Percentiles rank a stretch among this genome's conserved stretches.
Evolutionary conservation across 2,797 vertebrate genomes (phyloP).

Genomic region (Rhabdomys pumilio): DNA sequence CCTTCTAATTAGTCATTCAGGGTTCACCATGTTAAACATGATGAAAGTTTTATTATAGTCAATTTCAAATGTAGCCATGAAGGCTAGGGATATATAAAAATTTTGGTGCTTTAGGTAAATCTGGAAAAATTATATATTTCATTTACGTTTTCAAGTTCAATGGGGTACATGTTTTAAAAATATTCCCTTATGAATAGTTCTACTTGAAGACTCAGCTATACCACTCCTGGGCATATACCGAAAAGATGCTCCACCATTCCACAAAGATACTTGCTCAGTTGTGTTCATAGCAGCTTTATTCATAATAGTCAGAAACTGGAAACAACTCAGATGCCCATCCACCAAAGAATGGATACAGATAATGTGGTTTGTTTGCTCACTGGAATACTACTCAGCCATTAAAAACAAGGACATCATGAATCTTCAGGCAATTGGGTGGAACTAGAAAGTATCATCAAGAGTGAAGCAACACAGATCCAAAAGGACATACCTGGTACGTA

Average conservation of each 20-base stretch:
- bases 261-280: background rate
- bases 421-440: background rate
- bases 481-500: background rate
- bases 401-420: background rate
- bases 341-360: background rate
- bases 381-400: background rate
- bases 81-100: background rate
- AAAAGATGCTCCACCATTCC: background rate
- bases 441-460: background rate
- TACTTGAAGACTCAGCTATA: background rate
- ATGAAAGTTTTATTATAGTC: background rate
- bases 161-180: background rate
- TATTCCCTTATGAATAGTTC: background rate
- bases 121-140: background rate
- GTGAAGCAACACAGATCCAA: background rate
- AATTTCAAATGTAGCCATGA: background rate
- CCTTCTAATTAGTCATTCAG: background rate
- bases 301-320: background rate
- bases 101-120: no score
- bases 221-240: background rate
- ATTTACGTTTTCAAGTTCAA: background rate
- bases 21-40: background rate
- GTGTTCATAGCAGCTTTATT: background rate
- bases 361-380: background rate
- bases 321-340: background rate